Evolutionary conservation across 2,888 invertebrate species (phyloP).

Genomic region (Meiosimyza decipiens): DNA sequence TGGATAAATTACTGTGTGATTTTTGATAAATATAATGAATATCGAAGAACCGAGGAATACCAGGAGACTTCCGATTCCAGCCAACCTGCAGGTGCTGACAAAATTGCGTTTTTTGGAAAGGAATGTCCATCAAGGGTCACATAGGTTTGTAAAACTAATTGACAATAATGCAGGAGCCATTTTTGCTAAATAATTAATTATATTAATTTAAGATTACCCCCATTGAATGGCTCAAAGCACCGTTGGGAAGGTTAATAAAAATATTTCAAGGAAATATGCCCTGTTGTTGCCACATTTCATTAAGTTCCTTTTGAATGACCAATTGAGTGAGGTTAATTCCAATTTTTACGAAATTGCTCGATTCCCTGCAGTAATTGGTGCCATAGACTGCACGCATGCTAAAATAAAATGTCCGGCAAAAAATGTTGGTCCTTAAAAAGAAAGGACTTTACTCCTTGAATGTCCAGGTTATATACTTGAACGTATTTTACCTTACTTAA

Average conservation of each 20-base stretch:
- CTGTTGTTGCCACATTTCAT: conserved; percentile 13
- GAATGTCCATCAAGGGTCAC: conserved; percentile 6
- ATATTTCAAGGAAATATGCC: conserved; percentile 23
- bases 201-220: conserved; percentile 2
- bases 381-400: conserved; percentile 36
- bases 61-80: not conserved
- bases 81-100: not conserved
- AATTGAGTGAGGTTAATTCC: conserved; percentile 26
- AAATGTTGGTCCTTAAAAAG: conserved; percentile 34
- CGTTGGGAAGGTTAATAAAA: conserved; percentile 17
- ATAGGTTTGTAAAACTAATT: not conserved
- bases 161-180: not conserved
- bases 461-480: conserved; percentile 22
- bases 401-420: conserved; percentile 36
- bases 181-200: not conserved
- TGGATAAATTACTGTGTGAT: not conserved
- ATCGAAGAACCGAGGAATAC: conserved; percentile 1
- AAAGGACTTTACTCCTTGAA: conserved; percentile 37
- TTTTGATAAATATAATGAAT: not conserved
- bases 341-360: conserved; percentile 19
- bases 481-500: not conserved
- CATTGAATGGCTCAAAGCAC: conserved; percentile 28
- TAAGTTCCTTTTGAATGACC: conserved; percentile 19
- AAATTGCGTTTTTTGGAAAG: conserved; percentile 1
- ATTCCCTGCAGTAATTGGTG: conserved; percentile 32